phyloP scores from a whole-genome alignment of 2,113 vertebrate species.

The Oenanthe oenanthe region DNA sequence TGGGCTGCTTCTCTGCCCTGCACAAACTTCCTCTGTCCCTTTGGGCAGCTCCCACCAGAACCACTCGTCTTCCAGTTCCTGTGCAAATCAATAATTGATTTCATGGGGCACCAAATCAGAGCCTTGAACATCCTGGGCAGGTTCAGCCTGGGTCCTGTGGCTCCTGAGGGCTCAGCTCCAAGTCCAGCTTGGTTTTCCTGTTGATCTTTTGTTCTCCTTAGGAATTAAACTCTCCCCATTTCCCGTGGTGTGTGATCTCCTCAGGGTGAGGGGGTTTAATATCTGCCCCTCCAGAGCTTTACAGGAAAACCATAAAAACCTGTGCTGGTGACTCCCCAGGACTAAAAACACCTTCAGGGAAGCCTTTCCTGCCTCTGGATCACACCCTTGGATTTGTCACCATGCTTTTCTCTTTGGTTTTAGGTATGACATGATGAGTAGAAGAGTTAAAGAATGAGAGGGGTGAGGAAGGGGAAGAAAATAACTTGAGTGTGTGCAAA shows the following conservation, averaged over 20 bases:
- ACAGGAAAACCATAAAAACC: neutral
- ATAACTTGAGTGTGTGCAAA: neutral
- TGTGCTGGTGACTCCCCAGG: neutral
- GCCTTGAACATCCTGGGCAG: neutral
- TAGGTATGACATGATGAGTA: neutral
- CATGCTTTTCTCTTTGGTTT: neutral
- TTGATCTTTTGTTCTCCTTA: neutral
- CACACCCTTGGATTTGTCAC: neutral
- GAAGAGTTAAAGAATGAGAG: neutral
- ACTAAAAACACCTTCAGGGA: neutral
- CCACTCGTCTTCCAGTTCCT: neutral
- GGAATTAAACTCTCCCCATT: neutral
- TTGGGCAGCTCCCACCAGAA: neutral
- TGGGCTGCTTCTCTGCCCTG: neutral
- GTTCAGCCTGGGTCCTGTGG: neutral
- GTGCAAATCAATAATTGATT: constrained; percentile 40
- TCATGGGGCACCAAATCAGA: neutral
- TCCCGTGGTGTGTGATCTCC: neutral
- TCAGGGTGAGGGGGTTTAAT: neutral
- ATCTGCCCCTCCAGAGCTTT: neutral
- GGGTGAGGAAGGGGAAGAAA: neutral
- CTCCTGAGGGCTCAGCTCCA: neutral
- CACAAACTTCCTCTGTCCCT: neutral
- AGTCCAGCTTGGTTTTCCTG: neutral
- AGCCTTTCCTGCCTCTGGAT: neutral